Percentiles rank a stretch among this genome's conserved stretches.
Conservation (phyloP, 2,113 vertebrate species). For the Falco punctatus region DNA sequence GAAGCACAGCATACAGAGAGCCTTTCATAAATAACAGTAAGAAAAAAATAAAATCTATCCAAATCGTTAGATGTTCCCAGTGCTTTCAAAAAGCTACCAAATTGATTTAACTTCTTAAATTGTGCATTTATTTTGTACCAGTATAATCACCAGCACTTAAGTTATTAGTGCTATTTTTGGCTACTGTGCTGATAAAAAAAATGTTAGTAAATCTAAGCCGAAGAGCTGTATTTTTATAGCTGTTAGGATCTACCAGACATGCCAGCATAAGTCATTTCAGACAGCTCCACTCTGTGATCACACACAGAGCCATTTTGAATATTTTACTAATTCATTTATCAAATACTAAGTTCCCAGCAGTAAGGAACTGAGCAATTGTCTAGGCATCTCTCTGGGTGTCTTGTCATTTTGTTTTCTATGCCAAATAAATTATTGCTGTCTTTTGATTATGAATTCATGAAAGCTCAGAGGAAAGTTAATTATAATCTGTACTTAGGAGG, state of each 20-base stretch:
- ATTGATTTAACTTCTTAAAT: slow-evolving; percentile 12
- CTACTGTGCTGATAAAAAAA: background rate
- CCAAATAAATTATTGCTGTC: slow-evolving; percentile 2
- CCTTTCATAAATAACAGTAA: background rate
- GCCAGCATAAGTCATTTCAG: background rate
- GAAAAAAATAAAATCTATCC: background rate
- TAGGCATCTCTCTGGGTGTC: background rate
- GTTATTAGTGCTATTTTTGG: slow-evolving; percentile 6
- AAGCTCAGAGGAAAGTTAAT: slow-evolving; percentile 21
- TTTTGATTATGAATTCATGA: slow-evolving; percentile 28
- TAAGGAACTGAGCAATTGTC: background rate
- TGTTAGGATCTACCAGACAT: background rate
- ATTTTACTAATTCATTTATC: slow-evolving; percentile 22
- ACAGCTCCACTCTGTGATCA: background rate
- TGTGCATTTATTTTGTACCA: background rate
- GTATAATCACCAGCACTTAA: slow-evolving; percentile 40
- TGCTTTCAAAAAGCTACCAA: background rate
- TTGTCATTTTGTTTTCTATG: slow-evolving; percentile 5
- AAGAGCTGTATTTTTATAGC: slow-evolving; percentile 5
- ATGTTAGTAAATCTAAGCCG: background rate
- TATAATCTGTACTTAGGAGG: background rate
- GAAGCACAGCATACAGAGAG: background rate
- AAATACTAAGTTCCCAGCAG: background rate
- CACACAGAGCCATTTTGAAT: background rate
- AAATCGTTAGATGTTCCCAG: background rate